A percentile compares a stretch with the other conserved stretches of the same genome.
These are phyloP conservation scores for Caenorhabditis panamensis DNA, from an alignment of 2,888 invertebrate genomes.

Conservation along the genomic window DNA sequence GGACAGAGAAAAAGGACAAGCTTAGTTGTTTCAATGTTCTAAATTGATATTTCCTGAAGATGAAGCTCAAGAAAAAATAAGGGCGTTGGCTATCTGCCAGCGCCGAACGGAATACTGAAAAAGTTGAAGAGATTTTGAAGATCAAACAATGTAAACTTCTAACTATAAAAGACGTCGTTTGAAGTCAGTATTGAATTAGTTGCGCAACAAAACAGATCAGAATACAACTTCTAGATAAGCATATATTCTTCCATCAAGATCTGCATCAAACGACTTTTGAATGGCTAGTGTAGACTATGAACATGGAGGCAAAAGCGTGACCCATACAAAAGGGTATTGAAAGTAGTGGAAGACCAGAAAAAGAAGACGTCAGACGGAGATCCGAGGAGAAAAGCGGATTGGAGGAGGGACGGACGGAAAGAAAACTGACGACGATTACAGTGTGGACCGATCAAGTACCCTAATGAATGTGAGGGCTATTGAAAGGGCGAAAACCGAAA, in stretches of 20 bases:
- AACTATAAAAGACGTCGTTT: too few species aligned
- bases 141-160: too few species aligned
- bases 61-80: too few species aligned
- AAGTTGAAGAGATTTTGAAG: too few species aligned
- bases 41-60: too few species aligned
- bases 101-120: too few species aligned
- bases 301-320: neutral
- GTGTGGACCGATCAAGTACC: neutral
- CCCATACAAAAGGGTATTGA: neutral
- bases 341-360: too few species aligned
- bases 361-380: neutral
- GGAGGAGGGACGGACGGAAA: neutral
- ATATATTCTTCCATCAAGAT: neutral
- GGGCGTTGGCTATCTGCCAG: too few species aligned
- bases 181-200: too few species aligned
- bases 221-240: neutral
- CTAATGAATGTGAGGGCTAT: neutral
- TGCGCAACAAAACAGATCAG: neutral
- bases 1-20: neutral
- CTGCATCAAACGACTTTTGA: neutral
- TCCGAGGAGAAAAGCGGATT: slow-evolving; percentile 9
- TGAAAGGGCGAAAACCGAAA: neutral
- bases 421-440: neutral
- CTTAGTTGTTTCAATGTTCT: too few species aligned
- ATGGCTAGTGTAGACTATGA: neutral